Evolutionary conservation across 2,888 invertebrate species (phyloP).

Genomic region (Octodonta nipae): DNA sequence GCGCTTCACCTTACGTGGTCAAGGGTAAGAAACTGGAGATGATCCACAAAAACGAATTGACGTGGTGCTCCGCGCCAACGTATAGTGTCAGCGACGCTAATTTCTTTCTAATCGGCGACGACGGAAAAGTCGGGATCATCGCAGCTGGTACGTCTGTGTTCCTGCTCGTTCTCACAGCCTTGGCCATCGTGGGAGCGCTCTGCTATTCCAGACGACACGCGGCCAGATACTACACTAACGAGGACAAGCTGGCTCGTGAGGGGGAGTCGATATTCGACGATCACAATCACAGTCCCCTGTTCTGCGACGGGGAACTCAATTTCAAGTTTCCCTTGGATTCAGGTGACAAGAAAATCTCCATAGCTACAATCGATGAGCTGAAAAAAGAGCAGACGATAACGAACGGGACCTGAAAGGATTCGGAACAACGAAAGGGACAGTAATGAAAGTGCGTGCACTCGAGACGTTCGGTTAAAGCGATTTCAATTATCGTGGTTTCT

Average conservation of each 20-base stretch:
- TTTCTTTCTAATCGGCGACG: constrained; percentile 37
- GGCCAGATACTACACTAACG: constrained; percentile 69
- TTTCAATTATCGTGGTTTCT: no score
- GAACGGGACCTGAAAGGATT: constrained; percentile 24
- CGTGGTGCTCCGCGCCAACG: constrained; percentile 43
- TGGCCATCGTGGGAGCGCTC: constrained; percentile 39
- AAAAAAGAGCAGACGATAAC: constrained; percentile 31
- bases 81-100: constrained; percentile 41
- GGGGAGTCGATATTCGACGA: constrained; percentile 36
- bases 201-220: constrained; percentile 58
- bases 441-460: no score
- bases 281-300: constrained; percentile 34
- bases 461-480: no score
- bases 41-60: constrained; percentile 32
- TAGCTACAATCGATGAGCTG: constrained; percentile 35
- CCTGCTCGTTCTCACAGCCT: constrained; percentile 37
- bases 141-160: constrained; percentile 44
- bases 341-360: constrained; percentile 31
- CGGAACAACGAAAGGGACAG: constrained; percentile 6
- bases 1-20: constrained; percentile 45
- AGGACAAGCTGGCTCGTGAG: constrained; percentile 44
- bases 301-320: constrained; percentile 41
- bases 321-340: constrained; percentile 43
- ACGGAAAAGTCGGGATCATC: constrained; percentile 41
- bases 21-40: constrained; percentile 38